Evolutionary conservation across 2,888 invertebrate genomes (phyloP).

Genomic region (Platypus cylindrus): DNA sequence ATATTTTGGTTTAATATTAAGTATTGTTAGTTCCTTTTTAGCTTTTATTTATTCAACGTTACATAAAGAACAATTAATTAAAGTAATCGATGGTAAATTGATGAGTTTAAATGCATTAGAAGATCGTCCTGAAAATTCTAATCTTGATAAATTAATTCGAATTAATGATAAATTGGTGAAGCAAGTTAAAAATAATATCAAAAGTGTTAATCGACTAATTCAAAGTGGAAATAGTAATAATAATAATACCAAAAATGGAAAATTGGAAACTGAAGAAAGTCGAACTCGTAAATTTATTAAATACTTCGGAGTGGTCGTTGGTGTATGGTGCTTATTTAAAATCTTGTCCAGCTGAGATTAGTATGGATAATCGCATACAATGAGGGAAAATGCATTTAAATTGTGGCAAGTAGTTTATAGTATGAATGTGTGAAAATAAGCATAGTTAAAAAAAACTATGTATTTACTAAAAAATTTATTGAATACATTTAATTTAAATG

Average conservation of each 20-base stretch:
- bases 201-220: too few species aligned
- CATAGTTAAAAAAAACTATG: too few species aligned
- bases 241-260: constrained; percentile 4
- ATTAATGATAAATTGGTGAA: constrained; percentile 9
- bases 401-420: too few species aligned
- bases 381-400: too few species aligned
- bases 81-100: constrained; percentile 23
- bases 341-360: constrained; percentile 6
- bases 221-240: constrained; percentile 4
- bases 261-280: constrained; percentile 1
- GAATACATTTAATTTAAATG: too few species aligned
- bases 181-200: constrained; percentile 12
- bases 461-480: too few species aligned
- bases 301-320: constrained; percentile 5
- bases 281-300: constrained; percentile 3
- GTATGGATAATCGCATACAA: too few species aligned
- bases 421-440: too few species aligned
- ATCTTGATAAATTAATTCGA: too few species aligned
- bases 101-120: constrained; percentile 10
- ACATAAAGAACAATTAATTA: constrained; percentile 30
- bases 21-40: constrained; percentile 30
- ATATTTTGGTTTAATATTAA: constrained; percentile 48
- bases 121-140: too few species aligned
- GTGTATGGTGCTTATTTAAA: constrained; percentile 6
- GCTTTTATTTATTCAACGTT: constrained; percentile 29